Evolutionary conservation across 35 echinoderm and acorn worm genomes (phyloP).

Genomic region (Heliocidaris erythrogramma): DNA sequence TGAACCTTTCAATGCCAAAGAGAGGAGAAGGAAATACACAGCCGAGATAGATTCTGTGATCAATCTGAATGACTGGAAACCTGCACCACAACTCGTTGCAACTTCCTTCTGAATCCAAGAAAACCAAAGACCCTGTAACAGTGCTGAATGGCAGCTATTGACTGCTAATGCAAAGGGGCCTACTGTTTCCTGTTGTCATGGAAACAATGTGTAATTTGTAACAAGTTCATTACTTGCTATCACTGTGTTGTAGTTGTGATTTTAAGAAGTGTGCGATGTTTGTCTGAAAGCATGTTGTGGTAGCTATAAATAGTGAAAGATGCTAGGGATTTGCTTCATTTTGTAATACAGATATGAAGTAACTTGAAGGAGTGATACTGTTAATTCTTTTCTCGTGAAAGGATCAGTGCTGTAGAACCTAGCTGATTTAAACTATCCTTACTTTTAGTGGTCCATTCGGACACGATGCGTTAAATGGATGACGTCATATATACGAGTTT

Average conservation of each 20-base stretch:
- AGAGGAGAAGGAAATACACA: slow-evolving; percentile 65
- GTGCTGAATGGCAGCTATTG: neutral
- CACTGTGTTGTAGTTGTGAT: neutral
- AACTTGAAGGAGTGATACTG: no score
- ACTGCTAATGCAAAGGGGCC: neutral
- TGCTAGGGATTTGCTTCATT: no score
- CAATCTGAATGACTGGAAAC: slow-evolving; percentile 67
- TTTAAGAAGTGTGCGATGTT: neutral
- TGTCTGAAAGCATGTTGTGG: neutral
- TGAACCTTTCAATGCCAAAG: slow-evolving; percentile 76
- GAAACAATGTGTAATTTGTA: neutral
- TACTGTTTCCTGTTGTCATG: neutral
- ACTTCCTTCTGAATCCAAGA: slow-evolving; percentile 47
- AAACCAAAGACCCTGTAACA: neutral
- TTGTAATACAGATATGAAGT: no score
- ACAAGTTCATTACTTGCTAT: neutral
- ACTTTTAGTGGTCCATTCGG: no score
- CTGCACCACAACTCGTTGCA: slow-evolving; percentile 70
- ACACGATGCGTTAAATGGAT: no score
- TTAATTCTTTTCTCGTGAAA: no score
- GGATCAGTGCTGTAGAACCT: no score
- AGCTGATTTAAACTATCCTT: no score
- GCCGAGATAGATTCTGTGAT: slow-evolving; percentile 76
- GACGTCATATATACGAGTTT: no score
- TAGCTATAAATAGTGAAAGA: neutral